These are phyloP conservation scores for Heliornis fulica DNA, from an alignment of 2,113 vertebrate species.

Conservation along the genomic window DNA sequence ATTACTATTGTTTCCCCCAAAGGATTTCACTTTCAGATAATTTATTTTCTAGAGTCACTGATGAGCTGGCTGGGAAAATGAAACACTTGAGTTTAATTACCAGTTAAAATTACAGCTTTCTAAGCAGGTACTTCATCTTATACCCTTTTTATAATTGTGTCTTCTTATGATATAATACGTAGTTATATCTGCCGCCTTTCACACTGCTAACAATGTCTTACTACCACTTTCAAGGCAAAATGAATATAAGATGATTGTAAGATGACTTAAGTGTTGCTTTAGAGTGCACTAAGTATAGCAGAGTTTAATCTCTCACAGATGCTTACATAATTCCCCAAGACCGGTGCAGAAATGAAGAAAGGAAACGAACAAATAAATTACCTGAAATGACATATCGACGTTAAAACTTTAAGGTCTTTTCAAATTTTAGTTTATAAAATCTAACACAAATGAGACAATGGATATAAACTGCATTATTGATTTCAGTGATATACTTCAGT, in stretches of 20 bases:
- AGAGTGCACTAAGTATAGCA: background rate
- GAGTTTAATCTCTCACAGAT: background rate
- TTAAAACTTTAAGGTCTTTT: background rate
- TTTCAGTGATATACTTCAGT: background rate
- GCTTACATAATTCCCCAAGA: background rate
- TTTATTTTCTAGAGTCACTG: conserved; percentile 77
- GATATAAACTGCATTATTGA: background rate
- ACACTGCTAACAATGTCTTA: conserved; percentile 61
- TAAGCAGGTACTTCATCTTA: conserved; percentile 74
- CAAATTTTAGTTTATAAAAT: background rate
- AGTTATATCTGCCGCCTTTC: conserved; percentile 64
- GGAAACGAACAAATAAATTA: conserved; percentile 4
- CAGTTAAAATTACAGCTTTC: conserved; percentile 73
- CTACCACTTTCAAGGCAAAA: conserved; percentile 46
- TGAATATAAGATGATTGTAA: conserved; percentile 38
- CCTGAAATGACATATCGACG: background rate
- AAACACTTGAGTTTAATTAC: conserved; percentile 81
- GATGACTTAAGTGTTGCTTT: conserved; percentile 31
- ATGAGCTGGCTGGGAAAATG: conserved; percentile 79
- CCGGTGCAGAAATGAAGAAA: background rate
- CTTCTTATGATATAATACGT: conserved; percentile 67
- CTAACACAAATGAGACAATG: background rate
- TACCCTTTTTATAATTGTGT: conserved; percentile 72
- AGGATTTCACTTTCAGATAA: conserved; percentile 68
- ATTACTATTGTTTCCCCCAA: conserved; percentile 73